Percentiles rank a stretch among this genome's conserved stretches.
These are phyloP conservation scores for Delia radicum DNA, from an alignment of 1,140 invertebrate genomes.

Conservation along the genomic window DNA sequence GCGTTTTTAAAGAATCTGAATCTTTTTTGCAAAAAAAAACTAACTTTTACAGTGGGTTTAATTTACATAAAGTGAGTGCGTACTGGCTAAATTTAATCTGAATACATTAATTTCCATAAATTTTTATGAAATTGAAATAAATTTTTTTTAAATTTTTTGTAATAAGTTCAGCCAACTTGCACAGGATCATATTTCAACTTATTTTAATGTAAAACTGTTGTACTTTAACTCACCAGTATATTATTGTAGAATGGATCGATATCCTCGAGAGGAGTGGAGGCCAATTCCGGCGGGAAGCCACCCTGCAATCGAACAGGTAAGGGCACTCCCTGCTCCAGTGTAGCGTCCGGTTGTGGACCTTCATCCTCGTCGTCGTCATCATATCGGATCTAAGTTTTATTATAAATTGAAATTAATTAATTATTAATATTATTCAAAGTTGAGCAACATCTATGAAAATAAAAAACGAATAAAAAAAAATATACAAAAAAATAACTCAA, in stretches of 20 bases:
- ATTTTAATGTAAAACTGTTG: too few relatives aligned
- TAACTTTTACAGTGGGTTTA: too few relatives aligned
- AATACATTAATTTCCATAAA: too few relatives aligned
- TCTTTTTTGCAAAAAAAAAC: too few relatives aligned
- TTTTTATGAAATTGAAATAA: too few relatives aligned
- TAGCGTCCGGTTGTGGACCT: constrained; percentile 89
- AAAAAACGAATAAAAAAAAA: background rate
- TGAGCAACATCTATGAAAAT: background rate
- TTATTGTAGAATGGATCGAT: constrained; percentile 92
- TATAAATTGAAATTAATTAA: constrained; percentile 15
- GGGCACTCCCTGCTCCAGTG: constrained; percentile 88
- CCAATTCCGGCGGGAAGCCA: constrained; percentile 85
- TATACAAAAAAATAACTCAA: background rate
- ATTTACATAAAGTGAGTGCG: too few relatives aligned
- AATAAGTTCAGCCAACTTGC: too few relatives aligned
- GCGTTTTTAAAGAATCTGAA: too few relatives aligned
- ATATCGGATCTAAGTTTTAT: constrained; percentile 75
- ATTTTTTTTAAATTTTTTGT: background rate
- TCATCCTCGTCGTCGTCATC: constrained; percentile 95
- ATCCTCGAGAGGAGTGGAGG: constrained; percentile 92
- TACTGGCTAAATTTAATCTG: too few relatives aligned
- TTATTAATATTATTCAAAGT: background rate
- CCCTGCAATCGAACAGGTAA: constrained; percentile 86
- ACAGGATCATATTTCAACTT: too few relatives aligned
- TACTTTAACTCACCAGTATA: constrained; percentile 71